These are phyloP conservation scores for Thyatira batis DNA, from an alignment of 2,888 invertebrate genomes.

Conservation along the genomic window DNA sequence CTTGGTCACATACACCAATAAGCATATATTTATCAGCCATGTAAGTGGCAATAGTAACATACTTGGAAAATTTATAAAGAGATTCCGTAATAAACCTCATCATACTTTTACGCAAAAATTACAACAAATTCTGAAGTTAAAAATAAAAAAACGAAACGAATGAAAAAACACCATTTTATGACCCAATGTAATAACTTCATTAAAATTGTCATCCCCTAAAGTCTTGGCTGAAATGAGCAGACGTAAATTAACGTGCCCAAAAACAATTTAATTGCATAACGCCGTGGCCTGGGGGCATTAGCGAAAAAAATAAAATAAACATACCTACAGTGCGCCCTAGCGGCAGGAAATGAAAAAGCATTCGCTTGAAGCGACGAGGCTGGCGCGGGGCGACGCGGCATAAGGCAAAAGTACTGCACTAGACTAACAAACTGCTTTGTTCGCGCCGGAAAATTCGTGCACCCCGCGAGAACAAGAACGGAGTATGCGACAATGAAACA, in stretches of 20 bases:
- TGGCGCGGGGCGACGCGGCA: constrained; percentile 42
- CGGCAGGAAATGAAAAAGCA: constrained; percentile 67
- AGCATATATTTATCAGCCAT: no score
- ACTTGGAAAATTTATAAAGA: no score
- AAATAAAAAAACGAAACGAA: not conserved
- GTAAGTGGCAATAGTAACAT: no score
- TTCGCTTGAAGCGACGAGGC: constrained; percentile 47
- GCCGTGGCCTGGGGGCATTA: constrained; percentile 49
- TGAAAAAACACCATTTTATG: not conserved
- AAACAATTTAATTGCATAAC: constrained; percentile 60
- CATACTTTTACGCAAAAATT: constrained; percentile 6
- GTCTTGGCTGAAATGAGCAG: constrained; percentile 10
- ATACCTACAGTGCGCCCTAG: constrained; percentile 48
- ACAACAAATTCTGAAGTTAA: constrained; percentile 5
- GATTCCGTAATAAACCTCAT: not conserved
- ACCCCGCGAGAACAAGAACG: not conserved
- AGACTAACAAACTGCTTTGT: constrained; percentile 71
- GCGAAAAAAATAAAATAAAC: constrained; percentile 53
- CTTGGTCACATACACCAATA: no score
- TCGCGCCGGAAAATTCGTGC: constrained; percentile 24
- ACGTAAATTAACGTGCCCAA: constrained; percentile 19
- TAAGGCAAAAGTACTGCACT: constrained; percentile 54
- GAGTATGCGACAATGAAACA: not conserved
- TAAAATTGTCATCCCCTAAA: constrained; percentile 14
- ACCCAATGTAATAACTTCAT: constrained; percentile 19